Evolutionary conservation across 1,140 invertebrate species (phyloP).

Genomic region (Periplaneta americana): DNA sequence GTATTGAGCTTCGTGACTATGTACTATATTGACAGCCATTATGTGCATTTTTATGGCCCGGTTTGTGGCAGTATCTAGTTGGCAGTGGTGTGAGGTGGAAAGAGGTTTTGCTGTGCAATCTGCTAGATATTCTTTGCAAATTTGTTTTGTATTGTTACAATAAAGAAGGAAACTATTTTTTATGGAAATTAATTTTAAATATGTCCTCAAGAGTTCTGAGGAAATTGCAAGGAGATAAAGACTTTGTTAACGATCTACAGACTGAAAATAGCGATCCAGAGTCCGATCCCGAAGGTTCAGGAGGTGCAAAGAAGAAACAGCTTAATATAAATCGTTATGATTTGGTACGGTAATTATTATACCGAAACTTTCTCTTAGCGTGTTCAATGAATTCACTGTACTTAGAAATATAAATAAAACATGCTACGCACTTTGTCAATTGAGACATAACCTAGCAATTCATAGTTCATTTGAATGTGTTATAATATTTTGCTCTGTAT

Average conservation of each 20-base stretch:
- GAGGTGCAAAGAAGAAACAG: conserved; percentile 42
- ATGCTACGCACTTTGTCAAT: no score
- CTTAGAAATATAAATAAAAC: no score
- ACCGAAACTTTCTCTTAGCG: not conserved
- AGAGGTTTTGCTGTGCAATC: not conserved
- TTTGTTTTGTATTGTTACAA: not conserved
- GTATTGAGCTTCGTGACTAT: no score
- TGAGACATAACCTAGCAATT: no score
- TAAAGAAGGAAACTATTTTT: not conserved
- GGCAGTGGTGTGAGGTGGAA: not conserved
- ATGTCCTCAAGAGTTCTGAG: conserved; percentile 58
- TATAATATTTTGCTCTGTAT: no score
- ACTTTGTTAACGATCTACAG: conserved; percentile 37
- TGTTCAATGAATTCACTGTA: not conserved
- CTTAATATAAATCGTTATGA: conserved; percentile 55
- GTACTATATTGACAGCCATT: no score
- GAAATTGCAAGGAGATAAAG: conserved; percentile 52
- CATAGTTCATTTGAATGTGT: no score
- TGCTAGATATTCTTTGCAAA: not conserved
- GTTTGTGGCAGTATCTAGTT: not conserved
- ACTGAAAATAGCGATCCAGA: conserved; percentile 45
- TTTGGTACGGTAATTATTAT: conserved; percentile 45
- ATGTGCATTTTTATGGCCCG: no score
- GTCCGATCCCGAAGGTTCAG: conserved; percentile 37
- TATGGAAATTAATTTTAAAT: conserved; percentile 4